A percentile compares a stretch with the other conserved stretches of the same genome.
Conservation (phyloP, 2,113 vertebrate genomes). For the Isurus oxyrinchus region DNA sequence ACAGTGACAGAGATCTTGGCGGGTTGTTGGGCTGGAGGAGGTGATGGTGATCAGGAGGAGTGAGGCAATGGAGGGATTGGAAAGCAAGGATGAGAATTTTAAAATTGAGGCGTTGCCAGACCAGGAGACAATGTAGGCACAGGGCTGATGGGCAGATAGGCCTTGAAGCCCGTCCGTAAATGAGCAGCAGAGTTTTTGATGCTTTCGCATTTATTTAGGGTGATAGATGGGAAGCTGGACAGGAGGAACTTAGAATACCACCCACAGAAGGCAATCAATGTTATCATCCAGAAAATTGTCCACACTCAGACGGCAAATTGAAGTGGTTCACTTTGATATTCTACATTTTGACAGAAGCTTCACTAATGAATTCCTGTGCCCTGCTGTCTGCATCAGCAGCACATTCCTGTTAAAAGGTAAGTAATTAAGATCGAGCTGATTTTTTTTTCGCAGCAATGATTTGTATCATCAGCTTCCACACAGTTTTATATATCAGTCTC, state of each 20-base stretch:
- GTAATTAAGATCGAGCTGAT: constrained; percentile 17
- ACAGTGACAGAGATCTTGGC: too few relatives aligned
- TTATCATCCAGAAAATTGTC: not conserved
- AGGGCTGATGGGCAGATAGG: too few relatives aligned
- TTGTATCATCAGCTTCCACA: not conserved
- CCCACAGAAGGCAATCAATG: not conserved
- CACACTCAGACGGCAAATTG: not conserved
- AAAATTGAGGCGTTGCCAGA: too few relatives aligned
- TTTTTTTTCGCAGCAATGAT: not conserved
- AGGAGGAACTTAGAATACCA: not conserved
- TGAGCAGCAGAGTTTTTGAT: not conserved
- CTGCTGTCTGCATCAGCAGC: not conserved
- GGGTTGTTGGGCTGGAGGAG: too few relatives aligned
- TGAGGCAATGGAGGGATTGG: too few relatives aligned
- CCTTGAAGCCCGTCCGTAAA: too few relatives aligned
- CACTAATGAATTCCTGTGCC: not conserved
- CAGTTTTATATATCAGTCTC: not conserved
- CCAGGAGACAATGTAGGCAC: too few relatives aligned
- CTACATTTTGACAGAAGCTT: not conserved
- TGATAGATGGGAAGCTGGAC: not conserved
- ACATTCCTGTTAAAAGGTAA: not conserved
- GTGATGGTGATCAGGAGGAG: too few relatives aligned
- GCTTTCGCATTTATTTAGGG: not conserved
- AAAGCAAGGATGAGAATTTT: too few relatives aligned
- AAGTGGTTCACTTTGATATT: not conserved